Evolutionary conservation across 2,113 vertebrate genomes (phyloP).

Genomic region (Rhizomys pruinosus): DNA sequence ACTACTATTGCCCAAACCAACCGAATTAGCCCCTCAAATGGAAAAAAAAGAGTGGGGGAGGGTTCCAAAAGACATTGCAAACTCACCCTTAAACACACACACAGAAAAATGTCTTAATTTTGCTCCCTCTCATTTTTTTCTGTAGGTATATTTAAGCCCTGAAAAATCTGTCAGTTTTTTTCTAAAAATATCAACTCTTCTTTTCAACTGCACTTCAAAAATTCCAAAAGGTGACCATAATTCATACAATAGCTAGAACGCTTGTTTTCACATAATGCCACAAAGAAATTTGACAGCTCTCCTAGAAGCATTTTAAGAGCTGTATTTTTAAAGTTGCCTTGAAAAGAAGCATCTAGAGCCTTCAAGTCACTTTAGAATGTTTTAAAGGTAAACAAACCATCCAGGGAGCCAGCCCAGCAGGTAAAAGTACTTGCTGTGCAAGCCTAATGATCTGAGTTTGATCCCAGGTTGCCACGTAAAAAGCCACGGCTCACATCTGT

Average conservation of each 20-base stretch:
- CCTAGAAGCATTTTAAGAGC: slow-evolving; percentile 48
- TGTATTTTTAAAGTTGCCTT: slow-evolving; percentile 18
- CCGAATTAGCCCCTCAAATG: slow-evolving; percentile 22
- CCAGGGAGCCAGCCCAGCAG: neutral
- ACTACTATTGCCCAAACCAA: slow-evolving; percentile 25
- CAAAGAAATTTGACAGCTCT: slow-evolving; percentile 57
- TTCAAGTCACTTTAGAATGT: slow-evolving; percentile 50
- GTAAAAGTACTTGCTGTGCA: neutral
- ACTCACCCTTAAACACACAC: neutral
- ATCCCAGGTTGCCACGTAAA: neutral
- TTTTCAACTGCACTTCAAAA: slow-evolving; percentile 25
- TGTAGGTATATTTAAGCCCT: neutral
- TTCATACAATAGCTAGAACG: slow-evolving; percentile 52
- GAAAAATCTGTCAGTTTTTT: slow-evolving; percentile 21
- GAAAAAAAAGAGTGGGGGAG: neutral
- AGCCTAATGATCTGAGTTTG: neutral
- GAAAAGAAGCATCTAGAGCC: slow-evolving; percentile 44
- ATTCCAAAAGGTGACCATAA: slow-evolving; percentile 41
- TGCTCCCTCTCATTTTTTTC: slow-evolving; percentile 12
- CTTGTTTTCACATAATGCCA: slow-evolving; percentile 56
- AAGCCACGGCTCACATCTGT: neutral
- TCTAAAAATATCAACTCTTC: slow-evolving; percentile 60
- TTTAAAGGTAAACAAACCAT: slow-evolving; percentile 48
- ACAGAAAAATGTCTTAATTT: slow-evolving; percentile 60
- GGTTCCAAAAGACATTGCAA: slow-evolving; percentile 42